Evolutionary conservation across 2,113 vertebrate species (phyloP).

Genomic region (Telmatochromis sp.): DNA sequence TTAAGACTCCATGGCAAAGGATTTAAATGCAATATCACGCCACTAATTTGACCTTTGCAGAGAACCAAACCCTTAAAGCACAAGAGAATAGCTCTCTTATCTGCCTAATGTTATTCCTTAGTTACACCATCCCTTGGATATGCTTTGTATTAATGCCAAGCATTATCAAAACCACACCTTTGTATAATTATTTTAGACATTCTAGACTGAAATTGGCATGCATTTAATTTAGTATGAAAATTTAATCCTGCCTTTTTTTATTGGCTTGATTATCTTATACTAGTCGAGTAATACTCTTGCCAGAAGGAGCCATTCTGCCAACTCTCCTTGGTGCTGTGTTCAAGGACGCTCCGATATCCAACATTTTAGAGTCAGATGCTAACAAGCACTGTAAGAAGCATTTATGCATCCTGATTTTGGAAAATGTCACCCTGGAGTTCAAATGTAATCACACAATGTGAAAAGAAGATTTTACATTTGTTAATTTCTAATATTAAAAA

Average conservation of each 20-base stretch:
- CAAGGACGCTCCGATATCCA: background rate
- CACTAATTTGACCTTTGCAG: conserved; percentile 1
- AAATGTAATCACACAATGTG: background rate
- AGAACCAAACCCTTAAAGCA: background rate
- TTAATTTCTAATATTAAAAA: background rate
- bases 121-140: background rate
- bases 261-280: background rate
- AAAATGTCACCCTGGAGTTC: background rate
- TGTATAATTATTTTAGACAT: background rate
- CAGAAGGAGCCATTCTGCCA: background rate
- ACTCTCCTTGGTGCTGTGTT: background rate
- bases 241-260: background rate
- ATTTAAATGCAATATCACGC: background rate
- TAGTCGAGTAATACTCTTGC: background rate
- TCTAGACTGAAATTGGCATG: background rate
- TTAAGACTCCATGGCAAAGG: background rate
- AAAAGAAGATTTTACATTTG: background rate
- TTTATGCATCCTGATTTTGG: background rate
- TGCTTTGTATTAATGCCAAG: background rate
- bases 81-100: background rate
- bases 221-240: background rate
- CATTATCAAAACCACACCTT: background rate
- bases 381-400: background rate
- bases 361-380: background rate
- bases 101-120: background rate